A percentile compares a stretch with the other conserved stretches of the same genome.
These are phyloP conservation scores for Chrysolina haemoptera DNA, from an alignment of 2,888 invertebrate genomes.

Conservation along the genomic window DNA sequence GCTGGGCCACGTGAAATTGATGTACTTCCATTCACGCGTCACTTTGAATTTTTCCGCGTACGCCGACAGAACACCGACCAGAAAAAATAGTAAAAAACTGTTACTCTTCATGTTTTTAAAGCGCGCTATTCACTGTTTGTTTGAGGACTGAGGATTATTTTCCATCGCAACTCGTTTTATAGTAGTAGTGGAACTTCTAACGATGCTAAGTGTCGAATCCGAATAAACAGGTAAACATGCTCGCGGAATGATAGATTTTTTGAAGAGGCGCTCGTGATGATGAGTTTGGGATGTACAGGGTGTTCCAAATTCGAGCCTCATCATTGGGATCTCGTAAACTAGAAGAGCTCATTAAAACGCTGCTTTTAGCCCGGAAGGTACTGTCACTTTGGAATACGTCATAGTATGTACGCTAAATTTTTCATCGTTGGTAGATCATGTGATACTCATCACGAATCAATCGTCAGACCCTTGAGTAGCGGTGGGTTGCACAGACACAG, in stretches of 20 bases:
- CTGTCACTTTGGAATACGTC: too few species aligned
- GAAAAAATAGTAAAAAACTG: conserved; percentile 32
- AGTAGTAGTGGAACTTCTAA: conserved; percentile 40
- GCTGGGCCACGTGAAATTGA: conserved; percentile 80
- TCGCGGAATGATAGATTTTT: conserved; percentile 2
- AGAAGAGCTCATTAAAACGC: too few species aligned
- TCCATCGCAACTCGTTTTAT: conserved; percentile 43
- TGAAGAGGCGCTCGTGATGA: background rate
- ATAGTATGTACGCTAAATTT: too few species aligned
- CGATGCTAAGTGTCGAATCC: conserved; percentile 44
- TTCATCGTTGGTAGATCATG: too few species aligned
- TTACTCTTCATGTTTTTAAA: conserved; percentile 39
- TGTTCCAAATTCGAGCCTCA: too few species aligned
- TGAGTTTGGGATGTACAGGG: too few species aligned
- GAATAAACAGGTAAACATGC: conserved; percentile 42
- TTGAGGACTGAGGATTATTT: conserved; percentile 35
- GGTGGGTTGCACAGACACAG: too few species aligned
- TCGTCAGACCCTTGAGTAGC: too few species aligned
- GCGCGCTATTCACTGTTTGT: conserved; percentile 33
- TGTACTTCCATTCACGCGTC: conserved; percentile 81
- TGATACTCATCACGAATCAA: too few species aligned
- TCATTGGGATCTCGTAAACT: too few species aligned
- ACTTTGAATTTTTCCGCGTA: conserved; percentile 72
- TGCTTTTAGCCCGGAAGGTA: too few species aligned
- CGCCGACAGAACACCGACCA: conserved; percentile 32